Evolutionary conservation across 2,113 vertebrate genomes (phyloP).

Genomic region (Amphilophus citrinellus): DNA sequence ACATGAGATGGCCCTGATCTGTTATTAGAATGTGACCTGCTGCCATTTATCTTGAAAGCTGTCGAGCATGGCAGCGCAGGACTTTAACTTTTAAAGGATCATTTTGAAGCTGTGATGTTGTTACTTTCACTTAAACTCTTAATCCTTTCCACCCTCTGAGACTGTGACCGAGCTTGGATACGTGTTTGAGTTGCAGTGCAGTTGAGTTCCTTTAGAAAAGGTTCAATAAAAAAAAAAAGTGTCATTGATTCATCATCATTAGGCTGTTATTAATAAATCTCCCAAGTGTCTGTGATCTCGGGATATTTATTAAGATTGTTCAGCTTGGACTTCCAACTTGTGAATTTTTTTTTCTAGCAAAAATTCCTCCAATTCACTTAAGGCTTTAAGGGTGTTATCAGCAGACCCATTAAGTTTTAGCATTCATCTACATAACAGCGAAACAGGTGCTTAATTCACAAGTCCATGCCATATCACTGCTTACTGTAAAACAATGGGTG

Average conservation of each 20-base stretch:
- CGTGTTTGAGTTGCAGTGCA: not conserved
- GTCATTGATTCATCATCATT: not conserved
- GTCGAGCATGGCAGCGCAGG: not conserved
- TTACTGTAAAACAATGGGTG: not conserved
- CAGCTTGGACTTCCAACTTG: not conserved
- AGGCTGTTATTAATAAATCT: not conserved
- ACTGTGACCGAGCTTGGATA: not conserved
- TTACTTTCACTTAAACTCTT: not conserved
- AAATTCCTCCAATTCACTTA: not conserved
- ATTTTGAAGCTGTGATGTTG: not conserved
- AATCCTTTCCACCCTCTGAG: not conserved
- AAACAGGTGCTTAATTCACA: not conserved
- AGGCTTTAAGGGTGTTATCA: not conserved
- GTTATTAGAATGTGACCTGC: not conserved
- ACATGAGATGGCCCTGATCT: not conserved
- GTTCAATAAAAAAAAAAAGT: no score
- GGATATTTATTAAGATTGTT: not conserved
- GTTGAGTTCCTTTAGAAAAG: not conserved
- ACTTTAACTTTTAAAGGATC: not conserved
- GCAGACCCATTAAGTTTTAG: not conserved
- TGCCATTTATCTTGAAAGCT: not conserved
- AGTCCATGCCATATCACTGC: not conserved
- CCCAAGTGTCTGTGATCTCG: not conserved
- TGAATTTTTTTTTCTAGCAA: not conserved
- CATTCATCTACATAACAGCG: not conserved